Conservation (phyloP, 2,113 vertebrate species). For the Bagarius yarrelli region DNA sequence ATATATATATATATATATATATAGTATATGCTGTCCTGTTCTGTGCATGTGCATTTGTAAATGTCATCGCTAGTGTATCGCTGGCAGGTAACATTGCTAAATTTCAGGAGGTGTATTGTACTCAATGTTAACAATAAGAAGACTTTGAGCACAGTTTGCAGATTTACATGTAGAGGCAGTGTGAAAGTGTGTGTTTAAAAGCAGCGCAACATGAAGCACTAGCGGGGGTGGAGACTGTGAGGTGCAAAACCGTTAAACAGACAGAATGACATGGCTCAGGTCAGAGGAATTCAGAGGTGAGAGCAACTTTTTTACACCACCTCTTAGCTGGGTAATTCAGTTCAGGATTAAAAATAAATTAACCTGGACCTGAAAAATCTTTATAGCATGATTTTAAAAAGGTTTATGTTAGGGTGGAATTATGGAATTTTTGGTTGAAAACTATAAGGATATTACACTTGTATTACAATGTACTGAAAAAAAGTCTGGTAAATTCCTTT, state of each 20-base stretch:
- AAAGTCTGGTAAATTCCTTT: conserved; percentile 35
- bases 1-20: too few species aligned
- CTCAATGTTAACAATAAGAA: neutral
- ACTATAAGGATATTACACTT: conserved; percentile 17
- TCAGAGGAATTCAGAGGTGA: conserved; percentile 49
- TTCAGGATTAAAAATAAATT: conserved; percentile 32
- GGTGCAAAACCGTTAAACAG: conserved; percentile 72
- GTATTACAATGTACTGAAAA: conserved; percentile 19
- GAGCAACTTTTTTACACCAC: conserved; percentile 39
- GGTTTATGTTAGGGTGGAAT: conserved; percentile 6
- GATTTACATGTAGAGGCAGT: conserved; percentile 3
- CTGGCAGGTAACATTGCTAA: neutral
- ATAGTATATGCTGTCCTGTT: neutral
- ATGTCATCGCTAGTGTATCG: neutral
- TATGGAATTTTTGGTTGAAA: conserved; percentile 30
- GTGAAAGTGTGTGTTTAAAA: conserved; percentile 14
- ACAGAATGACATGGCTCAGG: conserved; percentile 54
- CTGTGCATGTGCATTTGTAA: neutral
- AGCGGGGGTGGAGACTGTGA: conserved; percentile 73
- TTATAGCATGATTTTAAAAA: conserved; percentile 3
- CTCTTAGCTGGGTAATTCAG: conserved; percentile 30
- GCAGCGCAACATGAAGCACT: conserved; percentile 58
- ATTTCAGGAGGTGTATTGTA: neutral
- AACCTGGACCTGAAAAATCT: neutral
- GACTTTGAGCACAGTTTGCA: conserved; percentile 11